Base-by-base conservation (phyloP, 1,140 invertebrate species). In the Drosophila parvula region DNA sequence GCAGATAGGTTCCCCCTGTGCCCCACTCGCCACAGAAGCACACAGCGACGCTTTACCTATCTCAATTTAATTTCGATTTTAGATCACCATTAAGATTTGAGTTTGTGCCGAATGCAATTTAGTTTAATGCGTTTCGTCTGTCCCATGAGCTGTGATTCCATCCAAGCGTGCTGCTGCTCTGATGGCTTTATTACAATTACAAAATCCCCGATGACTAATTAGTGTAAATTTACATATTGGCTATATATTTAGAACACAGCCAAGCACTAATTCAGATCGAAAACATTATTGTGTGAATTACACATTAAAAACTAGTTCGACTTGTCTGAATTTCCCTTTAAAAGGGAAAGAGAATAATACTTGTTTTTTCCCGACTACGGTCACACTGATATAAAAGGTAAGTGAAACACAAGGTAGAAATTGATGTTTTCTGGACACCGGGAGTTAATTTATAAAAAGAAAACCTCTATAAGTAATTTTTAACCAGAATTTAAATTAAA, bases 61-160 rank as follows among this genome's bases (percentile, higher is more conserved):
- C 47, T 34, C 51, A 61, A 73, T 74, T 79, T 78, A 79, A 83
- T 83, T 78, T 73, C 71, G 84, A 86, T 89, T 83, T 74, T 51
- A 71, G 79, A 86, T 86, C 65, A 76, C 62, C 50, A 88, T 86
- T 86, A 60, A 86, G 83, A 88, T 83, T 69, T 86, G 55, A 38
- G 47, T 55, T 80, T 74, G 22, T 74, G 60, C 51, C 48, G 56
- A 85, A 53, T 74, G 74, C 68, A 85, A 70, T 85, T 71, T 65
- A 62, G 67, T 74, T 83, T 83, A 86, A 86, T 86, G 83, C 79
- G 74, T 88, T 79, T 55, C 56, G 83, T 83, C 83, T 78, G 67
- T 61, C 44, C 55, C 34, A 51, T 57, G 40, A 78, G 61, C 62
- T 47, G 40, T 40, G 50, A 43, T 50, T 28, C 22, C 38, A 43